Percentiles rank a stretch among this genome's conserved stretches.
phyloP scores from a whole-genome alignment of 2,888 invertebrate species.

The Folsomia candida region DNA sequence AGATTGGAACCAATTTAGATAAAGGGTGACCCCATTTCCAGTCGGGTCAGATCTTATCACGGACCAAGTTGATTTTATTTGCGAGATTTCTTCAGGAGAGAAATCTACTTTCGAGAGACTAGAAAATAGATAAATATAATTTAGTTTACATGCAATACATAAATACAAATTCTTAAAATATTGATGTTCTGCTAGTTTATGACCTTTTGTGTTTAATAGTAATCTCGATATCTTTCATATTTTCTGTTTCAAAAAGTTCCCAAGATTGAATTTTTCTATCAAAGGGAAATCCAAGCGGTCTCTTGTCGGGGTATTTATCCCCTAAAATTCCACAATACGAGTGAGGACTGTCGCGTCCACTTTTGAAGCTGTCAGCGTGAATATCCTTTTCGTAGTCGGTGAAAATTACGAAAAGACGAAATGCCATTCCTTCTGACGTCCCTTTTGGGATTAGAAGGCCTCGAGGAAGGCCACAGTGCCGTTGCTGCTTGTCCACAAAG shows the following conservation, averaged over 20 bases:
- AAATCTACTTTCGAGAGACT: background rate
- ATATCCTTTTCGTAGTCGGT: constrained; percentile 59
- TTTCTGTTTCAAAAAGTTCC: constrained; percentile 51
- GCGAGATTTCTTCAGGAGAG: background rate
- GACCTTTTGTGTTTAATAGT: constrained; percentile 30
- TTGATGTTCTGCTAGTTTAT: no score
- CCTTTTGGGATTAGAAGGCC: constrained; percentile 72
- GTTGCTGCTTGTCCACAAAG: constrained; percentile 52
- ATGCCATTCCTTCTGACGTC: constrained; percentile 64
- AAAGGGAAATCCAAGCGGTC: constrained; percentile 71
- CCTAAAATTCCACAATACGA: constrained; percentile 58
- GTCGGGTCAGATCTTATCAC: background rate
- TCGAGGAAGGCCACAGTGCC: constrained; percentile 68
- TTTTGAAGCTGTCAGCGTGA: constrained; percentile 57
- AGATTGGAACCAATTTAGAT: background rate
- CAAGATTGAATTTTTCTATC: constrained; percentile 65
- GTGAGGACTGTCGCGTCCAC: constrained; percentile 60
- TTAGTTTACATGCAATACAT: no score
- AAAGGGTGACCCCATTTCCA: background rate
- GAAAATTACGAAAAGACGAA: constrained; percentile 63
- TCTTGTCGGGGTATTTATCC: constrained; percentile 59
- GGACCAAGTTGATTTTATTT: background rate
- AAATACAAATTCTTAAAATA: no score
- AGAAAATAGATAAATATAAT: no score
- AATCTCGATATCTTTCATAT: constrained; percentile 47